These are phyloP conservation scores for Ochlodes sylvanus DNA, from an alignment of 2,888 invertebrate species.

Conservation along the genomic window DNA sequence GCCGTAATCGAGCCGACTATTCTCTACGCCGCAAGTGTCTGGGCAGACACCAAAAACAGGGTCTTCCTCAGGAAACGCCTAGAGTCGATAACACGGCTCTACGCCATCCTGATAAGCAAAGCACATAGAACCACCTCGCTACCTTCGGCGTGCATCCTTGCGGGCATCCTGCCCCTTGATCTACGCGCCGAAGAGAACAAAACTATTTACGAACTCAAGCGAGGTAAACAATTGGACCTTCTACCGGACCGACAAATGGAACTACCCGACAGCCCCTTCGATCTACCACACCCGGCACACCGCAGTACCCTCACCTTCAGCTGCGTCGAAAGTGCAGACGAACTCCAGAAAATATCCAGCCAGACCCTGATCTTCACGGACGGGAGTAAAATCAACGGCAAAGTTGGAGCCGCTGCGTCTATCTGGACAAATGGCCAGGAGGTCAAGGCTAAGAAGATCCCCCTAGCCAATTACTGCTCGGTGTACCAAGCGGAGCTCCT, in stretches of 20 bases:
- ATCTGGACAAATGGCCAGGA: background rate
- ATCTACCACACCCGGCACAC: slow-evolving; percentile 5
- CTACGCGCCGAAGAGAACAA: no score
- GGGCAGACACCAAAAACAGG: background rate
- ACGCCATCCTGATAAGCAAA: no score
- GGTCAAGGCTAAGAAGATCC: background rate
- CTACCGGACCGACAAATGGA: background rate
- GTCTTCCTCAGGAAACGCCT: no score
- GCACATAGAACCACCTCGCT: no score
- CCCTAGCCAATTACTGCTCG: no score
- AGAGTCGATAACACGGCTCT: no score
- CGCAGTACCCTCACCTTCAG: background rate
- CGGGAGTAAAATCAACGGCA: slow-evolving; percentile 9
- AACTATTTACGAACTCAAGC: background rate
- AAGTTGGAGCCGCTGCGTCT: slow-evolving; percentile 4
- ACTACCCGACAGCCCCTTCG: slow-evolving; percentile 1
- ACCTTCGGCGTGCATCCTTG: no score
- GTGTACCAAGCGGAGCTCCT: no score
- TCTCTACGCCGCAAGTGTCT: slow-evolving; percentile 20
- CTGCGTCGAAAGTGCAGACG: no score
- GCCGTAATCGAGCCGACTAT: slow-evolving; percentile 16
- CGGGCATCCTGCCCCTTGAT: no score
- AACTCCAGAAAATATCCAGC: background rate
- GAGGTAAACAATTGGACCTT: background rate
- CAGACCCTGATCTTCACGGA: slow-evolving; percentile 9